phyloP scores from a whole-genome alignment of 2,113 vertebrate species.

The Calyptomena viridis region DNA sequence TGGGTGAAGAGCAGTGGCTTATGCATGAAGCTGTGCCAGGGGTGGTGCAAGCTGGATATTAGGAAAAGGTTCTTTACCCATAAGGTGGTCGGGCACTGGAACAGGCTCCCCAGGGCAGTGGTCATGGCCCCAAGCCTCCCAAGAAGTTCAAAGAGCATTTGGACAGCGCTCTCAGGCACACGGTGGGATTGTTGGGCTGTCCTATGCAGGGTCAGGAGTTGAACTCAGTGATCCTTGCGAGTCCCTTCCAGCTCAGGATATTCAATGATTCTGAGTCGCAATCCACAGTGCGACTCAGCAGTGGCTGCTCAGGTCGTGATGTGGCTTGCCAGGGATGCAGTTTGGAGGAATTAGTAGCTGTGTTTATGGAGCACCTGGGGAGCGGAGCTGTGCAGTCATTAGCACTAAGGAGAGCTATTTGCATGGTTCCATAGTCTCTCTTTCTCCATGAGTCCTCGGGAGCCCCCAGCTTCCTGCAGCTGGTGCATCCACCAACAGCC shows the following conservation, averaged over 20 bases:
- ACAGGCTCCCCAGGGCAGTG: not conserved
- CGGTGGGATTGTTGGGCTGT: not conserved
- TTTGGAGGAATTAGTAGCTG: slow-evolving; percentile 20
- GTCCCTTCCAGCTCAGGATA: not conserved
- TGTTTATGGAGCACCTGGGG: not conserved
- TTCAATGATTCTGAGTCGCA: not conserved
- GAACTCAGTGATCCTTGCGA: not conserved
- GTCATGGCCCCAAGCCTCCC: not conserved
- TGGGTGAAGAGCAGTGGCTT: not conserved
- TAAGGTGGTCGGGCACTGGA: not conserved
- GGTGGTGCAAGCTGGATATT: accelerated
- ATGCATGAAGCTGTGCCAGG: not conserved
- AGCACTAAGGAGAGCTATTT: slow-evolving; percentile 1
- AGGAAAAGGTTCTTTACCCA: not conserved
- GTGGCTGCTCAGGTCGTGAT: not conserved
- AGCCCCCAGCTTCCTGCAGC: not conserved
- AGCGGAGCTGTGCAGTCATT: not conserved
- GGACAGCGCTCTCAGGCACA: accelerated
- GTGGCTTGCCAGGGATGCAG: not conserved
- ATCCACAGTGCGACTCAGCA: accelerated
- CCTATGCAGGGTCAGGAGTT: not conserved
- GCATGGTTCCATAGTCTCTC: not conserved
- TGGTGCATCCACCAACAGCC: too few relatives aligned
- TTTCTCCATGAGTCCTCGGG: not conserved
- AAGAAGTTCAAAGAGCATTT: not conserved